Evolutionary conservation across 2,888 invertebrate species (phyloP), one percentile per base, ranked within the genome.

Genomic region (Onchidella celtica): DNA sequence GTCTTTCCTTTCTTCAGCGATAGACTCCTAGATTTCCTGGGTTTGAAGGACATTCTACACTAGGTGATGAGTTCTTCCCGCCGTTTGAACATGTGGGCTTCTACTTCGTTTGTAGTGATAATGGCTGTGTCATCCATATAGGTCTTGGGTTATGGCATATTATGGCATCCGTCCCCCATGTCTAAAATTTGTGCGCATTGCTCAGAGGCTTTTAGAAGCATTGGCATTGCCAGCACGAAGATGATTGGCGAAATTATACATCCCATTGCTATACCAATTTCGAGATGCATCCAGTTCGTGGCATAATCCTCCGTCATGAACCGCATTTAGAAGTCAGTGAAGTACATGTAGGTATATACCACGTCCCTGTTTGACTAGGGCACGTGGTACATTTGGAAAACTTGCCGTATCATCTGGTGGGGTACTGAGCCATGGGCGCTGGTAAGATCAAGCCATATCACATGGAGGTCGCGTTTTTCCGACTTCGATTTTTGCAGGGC

Each of bases 191-290:
- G 27, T 76, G 65, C 32, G 32, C 40, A 21, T 2, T n/a, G 17
- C 55, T 61, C 59, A 36, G 79, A 17, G 1, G 72, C 72, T 14
- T 72, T 61, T 34, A 72, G n/a, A 9, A 69, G 24, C 9, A 79
- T 55, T 40, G 61, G 61, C 79, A 70, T 40, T 27, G 61, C 79
- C 63, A 63, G 3, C 24, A 68, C 59, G 11, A 78, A 78, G 36
- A 38, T 70, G 24, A 78, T 61, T 24, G 69, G 78, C 14, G 34
- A 69, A 36, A 79, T 79, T 27, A 65, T 72, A 65, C 40, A 72
- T 27, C 65, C 78, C 79, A 72, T 79, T 0, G 72, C 55, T 24
- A 72, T 79, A 6, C 70, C 78, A 0, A 36, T 38, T 59, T 78
- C 57, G 24, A 68, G 59, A 24, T 40, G 40, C 27, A 72, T 72